Conservation (phyloP, 2,797 vertebrate species). For the Okamejei kenojei region DNA sequence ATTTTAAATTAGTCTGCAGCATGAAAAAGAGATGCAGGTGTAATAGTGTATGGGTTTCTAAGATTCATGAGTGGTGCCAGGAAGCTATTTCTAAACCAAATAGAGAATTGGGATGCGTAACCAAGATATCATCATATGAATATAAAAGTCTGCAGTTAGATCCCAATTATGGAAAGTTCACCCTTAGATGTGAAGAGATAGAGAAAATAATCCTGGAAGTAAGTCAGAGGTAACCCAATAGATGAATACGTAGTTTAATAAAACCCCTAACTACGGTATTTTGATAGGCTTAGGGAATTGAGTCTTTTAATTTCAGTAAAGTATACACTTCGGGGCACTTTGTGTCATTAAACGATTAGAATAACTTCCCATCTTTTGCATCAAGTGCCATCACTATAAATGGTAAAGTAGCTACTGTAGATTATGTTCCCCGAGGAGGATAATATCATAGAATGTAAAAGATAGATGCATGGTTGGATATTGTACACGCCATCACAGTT, state of each 20-base stretch:
- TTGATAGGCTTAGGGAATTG: not conserved
- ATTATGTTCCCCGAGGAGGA: not conserved
- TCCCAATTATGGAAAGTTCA: not conserved
- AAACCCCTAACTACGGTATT: not conserved
- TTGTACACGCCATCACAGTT: not conserved
- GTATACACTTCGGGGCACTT: not conserved
- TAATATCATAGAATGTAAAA: not conserved
- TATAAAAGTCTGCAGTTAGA: not conserved
- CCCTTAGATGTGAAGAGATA: not conserved
- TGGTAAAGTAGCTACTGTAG: not conserved
- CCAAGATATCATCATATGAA: not conserved
- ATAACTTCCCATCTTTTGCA: not conserved
- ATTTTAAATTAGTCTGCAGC: not conserved
- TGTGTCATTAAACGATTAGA: not conserved
- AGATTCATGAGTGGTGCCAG: not conserved
- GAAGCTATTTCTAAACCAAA: not conserved
- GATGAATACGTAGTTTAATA: not conserved
- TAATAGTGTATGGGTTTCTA: not conserved
- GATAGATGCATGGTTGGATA: not conserved
- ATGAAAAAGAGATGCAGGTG: not conserved
- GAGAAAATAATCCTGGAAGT: not conserved
- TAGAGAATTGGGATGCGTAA: not conserved
- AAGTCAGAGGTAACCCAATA: not conserved
- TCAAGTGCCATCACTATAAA: not conserved
- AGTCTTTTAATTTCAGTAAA: not conserved